Percentiles rank a stretch among this genome's conserved stretches.
Evolutionary conservation across 2,888 invertebrate species (phyloP).

Genomic region (Drosophila ezoana): DNA sequence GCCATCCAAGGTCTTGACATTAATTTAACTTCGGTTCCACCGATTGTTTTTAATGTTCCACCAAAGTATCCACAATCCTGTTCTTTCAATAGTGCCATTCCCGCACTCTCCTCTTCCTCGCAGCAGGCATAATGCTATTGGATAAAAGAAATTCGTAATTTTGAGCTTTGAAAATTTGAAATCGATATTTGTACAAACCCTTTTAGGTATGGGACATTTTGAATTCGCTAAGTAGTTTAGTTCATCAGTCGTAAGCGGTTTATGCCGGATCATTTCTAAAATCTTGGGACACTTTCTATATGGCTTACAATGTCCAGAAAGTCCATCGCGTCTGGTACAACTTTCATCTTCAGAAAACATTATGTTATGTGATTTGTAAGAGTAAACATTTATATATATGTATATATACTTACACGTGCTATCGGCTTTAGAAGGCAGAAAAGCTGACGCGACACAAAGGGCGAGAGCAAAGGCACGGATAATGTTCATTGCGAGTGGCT

Average conservation of each 20-base stretch:
- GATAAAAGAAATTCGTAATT: not conserved
- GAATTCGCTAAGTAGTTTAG: too few species aligned
- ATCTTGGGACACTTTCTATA: not conserved
- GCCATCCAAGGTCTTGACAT: slow-evolving; percentile 47
- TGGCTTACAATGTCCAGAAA: slow-evolving; percentile 8
- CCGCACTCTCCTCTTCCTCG: slow-evolving; percentile 6
- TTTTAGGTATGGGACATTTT: not conserved
- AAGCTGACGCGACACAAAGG: not conserved
- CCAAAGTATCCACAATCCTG: slow-evolving; percentile 23
- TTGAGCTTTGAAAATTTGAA: not conserved
- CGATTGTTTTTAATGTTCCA: accelerated
- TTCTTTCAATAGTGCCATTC: not conserved
- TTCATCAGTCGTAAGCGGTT: not conserved
- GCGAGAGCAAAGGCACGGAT: not conserved
- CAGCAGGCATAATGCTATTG: slow-evolving; percentile 10
- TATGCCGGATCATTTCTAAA: too few species aligned
- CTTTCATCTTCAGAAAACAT: not conserved
- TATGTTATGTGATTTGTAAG: too few species aligned
- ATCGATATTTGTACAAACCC: not conserved
- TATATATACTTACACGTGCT: not conserved
- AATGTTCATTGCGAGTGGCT: too few species aligned
- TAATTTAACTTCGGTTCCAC: not conserved
- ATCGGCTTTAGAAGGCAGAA: not conserved
- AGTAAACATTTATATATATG: not conserved
- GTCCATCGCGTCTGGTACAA: slow-evolving; percentile 8